Percentiles rank a stretch among this genome's conserved stretches.
Evolutionary conservation across 2,113 vertebrate species (phyloP).

Genomic region (Cottus gobio): DNA sequence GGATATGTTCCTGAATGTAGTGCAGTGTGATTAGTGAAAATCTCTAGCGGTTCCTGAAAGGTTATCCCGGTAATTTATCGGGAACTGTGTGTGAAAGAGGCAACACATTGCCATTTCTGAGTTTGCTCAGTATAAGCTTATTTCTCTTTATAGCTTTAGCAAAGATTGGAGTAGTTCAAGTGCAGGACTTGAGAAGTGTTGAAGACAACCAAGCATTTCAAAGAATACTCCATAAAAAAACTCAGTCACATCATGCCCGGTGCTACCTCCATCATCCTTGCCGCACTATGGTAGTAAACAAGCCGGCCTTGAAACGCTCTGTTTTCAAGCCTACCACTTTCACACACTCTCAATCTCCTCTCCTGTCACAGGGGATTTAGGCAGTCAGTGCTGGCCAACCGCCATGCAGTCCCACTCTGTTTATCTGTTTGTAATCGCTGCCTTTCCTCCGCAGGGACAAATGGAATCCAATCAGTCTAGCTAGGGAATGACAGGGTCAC

Average conservation of each 20-base stretch:
- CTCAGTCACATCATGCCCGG: neutral
- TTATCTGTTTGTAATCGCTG: slow-evolving; percentile 78
- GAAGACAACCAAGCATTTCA: slow-evolving; percentile 3
- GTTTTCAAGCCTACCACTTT: slow-evolving; percentile 67
- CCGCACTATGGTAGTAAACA: slow-evolving; percentile 66
- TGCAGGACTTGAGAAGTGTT: neutral
- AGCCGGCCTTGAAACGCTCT: slow-evolving; percentile 64
- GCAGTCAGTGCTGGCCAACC: slow-evolving; percentile 58
- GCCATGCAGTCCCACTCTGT: slow-evolving; percentile 72
- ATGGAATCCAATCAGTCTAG: slow-evolving; percentile 75
- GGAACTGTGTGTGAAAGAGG: neutral
- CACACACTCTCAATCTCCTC: slow-evolving; percentile 70
- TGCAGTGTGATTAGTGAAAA: neutral
- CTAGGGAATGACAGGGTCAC: slow-evolving; percentile 74
- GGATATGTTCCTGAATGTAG: neutral
- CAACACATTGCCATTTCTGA: neutral
- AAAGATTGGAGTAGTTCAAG: neutral
- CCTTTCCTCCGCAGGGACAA: slow-evolving; percentile 74
- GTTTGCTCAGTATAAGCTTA: neutral
- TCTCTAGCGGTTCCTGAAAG: neutral
- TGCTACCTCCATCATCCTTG: slow-evolving; percentile 56
- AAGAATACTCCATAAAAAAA: slow-evolving; percentile 34
- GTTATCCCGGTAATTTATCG: neutral
- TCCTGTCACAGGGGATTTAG: slow-evolving; percentile 67
- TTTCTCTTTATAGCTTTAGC: neutral